Conservation (phyloP, 1,140 invertebrate genomes). For the Ceratoteleas bidentatus region DNA sequence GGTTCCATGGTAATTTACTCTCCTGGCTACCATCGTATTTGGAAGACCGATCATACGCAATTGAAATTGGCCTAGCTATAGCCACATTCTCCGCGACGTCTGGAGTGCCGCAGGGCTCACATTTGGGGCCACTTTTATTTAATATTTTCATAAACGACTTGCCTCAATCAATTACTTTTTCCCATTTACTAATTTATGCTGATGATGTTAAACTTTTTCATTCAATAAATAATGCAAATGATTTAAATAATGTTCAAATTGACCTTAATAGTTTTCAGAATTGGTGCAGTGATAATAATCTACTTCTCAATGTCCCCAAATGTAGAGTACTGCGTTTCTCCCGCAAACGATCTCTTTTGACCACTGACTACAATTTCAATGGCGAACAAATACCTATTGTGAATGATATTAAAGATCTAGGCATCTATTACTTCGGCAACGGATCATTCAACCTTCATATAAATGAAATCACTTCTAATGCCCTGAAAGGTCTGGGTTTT, state of each 20-base stretch:
- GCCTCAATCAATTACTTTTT: background rate
- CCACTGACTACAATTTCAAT: too few relatives aligned
- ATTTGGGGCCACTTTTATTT: background rate
- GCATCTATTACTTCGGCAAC: background rate
- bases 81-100: background rate
- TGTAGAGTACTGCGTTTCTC: background rate
- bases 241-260: background rate
- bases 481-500: background rate
- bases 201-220: background rate
- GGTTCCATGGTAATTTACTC: background rate
- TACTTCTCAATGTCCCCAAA: slow-evolving; percentile 4
- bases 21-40: background rate
- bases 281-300: background rate
- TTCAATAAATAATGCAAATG: background rate
- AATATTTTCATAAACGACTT: slow-evolving; percentile 3
- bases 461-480: background rate
- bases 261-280: background rate
- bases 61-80: background rate
- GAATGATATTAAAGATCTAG: background rate
- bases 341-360: too few relatives aligned
- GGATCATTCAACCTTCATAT: slow-evolving; percentile 3
- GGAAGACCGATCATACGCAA: background rate
- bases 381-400: background rate
- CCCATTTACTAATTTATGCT: background rate
- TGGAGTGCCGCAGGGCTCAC: background rate